Evolutionary conservation across 2,113 vertebrate species (phyloP).

Genomic region (Pantherophis guttatus): DNA sequence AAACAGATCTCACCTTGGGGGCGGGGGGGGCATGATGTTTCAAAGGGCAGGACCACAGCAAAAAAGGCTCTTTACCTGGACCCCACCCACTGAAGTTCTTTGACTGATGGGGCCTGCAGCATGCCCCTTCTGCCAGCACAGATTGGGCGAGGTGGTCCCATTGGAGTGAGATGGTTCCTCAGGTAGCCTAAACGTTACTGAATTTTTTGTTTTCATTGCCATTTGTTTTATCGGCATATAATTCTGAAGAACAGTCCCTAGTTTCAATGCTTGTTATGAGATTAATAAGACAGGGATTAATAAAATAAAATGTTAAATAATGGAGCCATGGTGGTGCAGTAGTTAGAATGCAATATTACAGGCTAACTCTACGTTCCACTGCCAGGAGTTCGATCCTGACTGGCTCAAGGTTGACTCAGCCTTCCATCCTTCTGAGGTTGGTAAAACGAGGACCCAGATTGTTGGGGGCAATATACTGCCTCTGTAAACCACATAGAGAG

Average conservation of each 20-base stretch:
- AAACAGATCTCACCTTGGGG: neutral
- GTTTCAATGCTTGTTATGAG: neutral
- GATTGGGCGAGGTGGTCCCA: neutral
- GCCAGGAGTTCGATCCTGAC: neutral
- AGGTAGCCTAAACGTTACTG: neutral
- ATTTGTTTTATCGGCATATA: neutral
- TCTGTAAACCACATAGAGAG: neutral
- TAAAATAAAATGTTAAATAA: neutral
- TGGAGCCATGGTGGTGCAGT: neutral
- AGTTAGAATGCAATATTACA: neutral
- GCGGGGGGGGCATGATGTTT: neutral
- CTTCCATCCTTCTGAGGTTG: neutral
- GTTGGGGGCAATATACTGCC: neutral
- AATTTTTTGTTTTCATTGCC: neutral
- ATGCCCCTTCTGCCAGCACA: neutral
- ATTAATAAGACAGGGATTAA: neutral
- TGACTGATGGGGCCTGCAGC: neutral
- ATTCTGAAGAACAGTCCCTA: neutral
- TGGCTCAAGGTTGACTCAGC: neutral
- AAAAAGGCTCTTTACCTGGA: neutral
- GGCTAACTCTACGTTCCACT: neutral
- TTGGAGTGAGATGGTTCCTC: neutral
- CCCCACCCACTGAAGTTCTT: neutral
- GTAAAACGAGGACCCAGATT: neutral
- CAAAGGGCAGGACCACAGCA: neutral